phyloP scores from a whole-genome alignment of 1,140 invertebrate species.

The Alviniconcha marisindica region DNA sequence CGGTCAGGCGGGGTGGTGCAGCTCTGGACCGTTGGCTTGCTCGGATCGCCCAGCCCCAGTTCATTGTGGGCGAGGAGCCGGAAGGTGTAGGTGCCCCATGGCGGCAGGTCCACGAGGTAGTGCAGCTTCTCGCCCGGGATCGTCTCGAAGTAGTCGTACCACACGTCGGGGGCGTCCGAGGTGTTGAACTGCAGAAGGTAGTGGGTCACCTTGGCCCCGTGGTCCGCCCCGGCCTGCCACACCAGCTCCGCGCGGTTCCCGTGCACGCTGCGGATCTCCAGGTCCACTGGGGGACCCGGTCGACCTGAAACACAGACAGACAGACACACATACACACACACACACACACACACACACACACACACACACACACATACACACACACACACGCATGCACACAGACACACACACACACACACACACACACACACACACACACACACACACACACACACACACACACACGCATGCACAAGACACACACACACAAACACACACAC shows the following conservation, averaged over 20 bases:
- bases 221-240: conserved; percentile 86
- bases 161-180: conserved; percentile 93
- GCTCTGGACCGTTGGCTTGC: conserved; percentile 83
- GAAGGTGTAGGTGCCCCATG: conserved; percentile 80
- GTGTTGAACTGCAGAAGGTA: conserved; percentile 97
- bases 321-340: no score
- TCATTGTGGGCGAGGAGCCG: conserved; percentile 95
- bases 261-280: conserved; percentile 75
- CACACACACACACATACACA: no score
- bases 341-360: no score
- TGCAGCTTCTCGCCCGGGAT: conserved; percentile 46
- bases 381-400: no score
- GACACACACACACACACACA: no score
- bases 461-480: no score
- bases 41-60: conserved; percentile 92
- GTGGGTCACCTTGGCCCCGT: conserved; percentile 92
- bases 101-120: conserved; percentile 58
- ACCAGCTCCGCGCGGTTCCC: conserved; percentile 84
- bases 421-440: no score
- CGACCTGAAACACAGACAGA: conserved; percentile 82
- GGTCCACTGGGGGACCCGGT: conserved; percentile 90
- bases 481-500: no score
- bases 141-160: conserved; percentile 79
- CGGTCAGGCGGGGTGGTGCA: conserved; percentile 94
- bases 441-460: no score